Base-by-base conservation (phyloP, 30 jellyfish, hydroid and myxozoan genomes). In the Turritopsis rubra region DNA sequence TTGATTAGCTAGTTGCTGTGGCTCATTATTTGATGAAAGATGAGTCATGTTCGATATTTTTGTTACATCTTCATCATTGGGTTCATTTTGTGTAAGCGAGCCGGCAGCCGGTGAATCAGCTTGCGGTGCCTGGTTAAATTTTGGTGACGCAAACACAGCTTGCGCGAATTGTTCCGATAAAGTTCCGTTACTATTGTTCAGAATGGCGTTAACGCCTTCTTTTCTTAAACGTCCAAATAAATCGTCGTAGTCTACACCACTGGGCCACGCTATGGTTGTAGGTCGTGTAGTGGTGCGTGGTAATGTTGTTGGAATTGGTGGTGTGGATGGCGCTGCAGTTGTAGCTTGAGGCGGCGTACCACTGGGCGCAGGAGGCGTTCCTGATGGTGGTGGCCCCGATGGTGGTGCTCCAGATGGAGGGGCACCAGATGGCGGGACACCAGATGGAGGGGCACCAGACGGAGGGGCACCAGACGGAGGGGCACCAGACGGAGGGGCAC, bases 361-460 rank as follows among this genome's bases (percentile, higher is more conserved):
- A 22, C 73, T 73, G 7, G 54, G 18, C 27, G 65, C 41, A 41
- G 60, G 60, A 41, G 60, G 82, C 13, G 82, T 27, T n/a, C 82
- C 65, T n/a, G 82, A n/a, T 9, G 82, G 28, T 17, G 82, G 73
- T 16, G 71, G 82, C 54, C 82, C 26, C 13, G 82, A 23, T 8
- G 82, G 28, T 24, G 72, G 73, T 74, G 82, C 73, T 24, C 82
- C 26, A 8, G 82, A 23, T 24, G 82, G 28, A 16, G 82, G 74
- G 13, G 82, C 73, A 8, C 54, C 41, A 8, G 82, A 9, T 29
- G 82, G 21, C 19, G 73, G 73, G 21, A 23, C 31, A 19, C 0
- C 41, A n/a, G 82, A 29, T 20, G 54, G 19, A 16, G 82, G 27
- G 18, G 53, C 54, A 23, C 4, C 52, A 26, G 27, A 16, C 9